Conservation (phyloP, 2,888 invertebrate species). For the Melieria picta region DNA sequence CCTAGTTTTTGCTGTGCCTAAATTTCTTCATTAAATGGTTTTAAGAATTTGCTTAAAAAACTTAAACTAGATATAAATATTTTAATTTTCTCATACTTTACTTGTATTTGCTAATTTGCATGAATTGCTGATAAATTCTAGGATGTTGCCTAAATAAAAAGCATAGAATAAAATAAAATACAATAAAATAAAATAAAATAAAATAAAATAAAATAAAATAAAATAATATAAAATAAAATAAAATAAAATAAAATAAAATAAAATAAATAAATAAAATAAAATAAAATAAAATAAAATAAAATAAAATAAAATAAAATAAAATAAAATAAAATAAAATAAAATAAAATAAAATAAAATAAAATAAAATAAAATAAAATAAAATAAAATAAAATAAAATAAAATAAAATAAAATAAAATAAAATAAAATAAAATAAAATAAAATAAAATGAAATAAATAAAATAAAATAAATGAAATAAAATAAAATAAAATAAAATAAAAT, state of each 20-base stretch:
- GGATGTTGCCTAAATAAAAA: background rate
- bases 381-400: conserved; percentile 6
- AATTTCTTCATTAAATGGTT: too few relatives aligned
- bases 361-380: background rate
- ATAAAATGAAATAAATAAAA: background rate
- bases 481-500: background rate
- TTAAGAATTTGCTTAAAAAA: too few relatives aligned
- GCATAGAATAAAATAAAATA: background rate
- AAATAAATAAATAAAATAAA: background rate
- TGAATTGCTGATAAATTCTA: too few relatives aligned
- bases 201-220: background rate
- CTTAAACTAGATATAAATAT: too few relatives aligned
- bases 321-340: background rate
- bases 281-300: background rate
- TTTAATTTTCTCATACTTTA: too few relatives aligned
- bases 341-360: background rate
- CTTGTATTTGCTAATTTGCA: too few relatives aligned
- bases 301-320: background rate
- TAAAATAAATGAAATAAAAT: background rate
- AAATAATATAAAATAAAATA: background rate
- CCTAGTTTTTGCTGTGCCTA: too few relatives aligned
- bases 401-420: background rate
- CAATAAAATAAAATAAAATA: background rate
- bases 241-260: background rate
- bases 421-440: background rate